A percentile compares a stretch with the other conserved stretches of the same genome.
Evolutionary conservation across 2,888 invertebrate species (phyloP).

Genomic region (Trypoxylon attenuatum): DNA sequence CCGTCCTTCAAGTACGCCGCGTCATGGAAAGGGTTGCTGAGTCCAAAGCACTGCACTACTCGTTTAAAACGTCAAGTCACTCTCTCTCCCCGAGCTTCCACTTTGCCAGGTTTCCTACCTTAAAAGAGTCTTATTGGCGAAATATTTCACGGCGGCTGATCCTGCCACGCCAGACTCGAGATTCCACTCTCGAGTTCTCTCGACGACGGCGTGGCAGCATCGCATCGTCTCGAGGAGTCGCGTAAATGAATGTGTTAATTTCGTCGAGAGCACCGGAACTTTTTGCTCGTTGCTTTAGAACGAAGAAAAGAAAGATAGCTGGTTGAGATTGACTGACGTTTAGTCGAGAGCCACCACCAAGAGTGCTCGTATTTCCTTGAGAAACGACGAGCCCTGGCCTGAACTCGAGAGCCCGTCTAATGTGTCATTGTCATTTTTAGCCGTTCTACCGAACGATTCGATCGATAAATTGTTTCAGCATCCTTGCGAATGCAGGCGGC

Average conservation of each 20-base stretch:
- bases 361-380: constrained; percentile 18
- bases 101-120: no score
- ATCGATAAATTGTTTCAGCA: constrained; percentile 18
- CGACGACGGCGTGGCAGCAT: no score
- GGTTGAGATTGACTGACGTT: not conserved
- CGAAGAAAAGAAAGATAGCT: not conserved
- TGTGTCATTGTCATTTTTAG: constrained; percentile 45
- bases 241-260: not conserved
- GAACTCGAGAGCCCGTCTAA: constrained; percentile 14
- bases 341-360: not conserved
- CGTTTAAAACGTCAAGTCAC: no score
- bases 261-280: not conserved
- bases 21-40: no score
- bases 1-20: no score
- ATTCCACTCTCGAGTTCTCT: no score
- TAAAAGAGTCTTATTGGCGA: no score
- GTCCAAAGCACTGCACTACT: no score
- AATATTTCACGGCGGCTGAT: no score
- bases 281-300: not conserved
- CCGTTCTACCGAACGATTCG: constrained; percentile 18
- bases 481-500: not conserved
- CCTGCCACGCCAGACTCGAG: no score
- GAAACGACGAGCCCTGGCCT: constrained; percentile 6
- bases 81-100: no score
- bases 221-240: not conserved